These are phyloP conservation scores for Synanthedon myopaeformis DNA, from an alignment of 2,888 invertebrate genomes.

Conservation along the genomic window DNA sequence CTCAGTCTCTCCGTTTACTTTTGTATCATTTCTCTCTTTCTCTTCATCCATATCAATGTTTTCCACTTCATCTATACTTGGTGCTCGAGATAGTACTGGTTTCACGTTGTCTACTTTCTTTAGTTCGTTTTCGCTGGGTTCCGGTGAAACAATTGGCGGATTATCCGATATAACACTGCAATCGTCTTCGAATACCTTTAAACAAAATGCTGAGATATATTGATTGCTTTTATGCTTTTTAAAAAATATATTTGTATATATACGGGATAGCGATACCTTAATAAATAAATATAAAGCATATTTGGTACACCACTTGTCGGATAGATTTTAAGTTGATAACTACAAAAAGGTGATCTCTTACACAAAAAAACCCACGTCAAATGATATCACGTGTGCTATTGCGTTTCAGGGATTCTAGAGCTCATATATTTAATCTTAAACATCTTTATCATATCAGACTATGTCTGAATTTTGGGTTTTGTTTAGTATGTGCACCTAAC, in stretches of 20 bases:
- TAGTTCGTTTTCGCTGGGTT: slow-evolving; percentile 58
- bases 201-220: slow-evolving; percentile 1
- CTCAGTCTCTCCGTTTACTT: slow-evolving; percentile 68
- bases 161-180: slow-evolving; percentile 69
- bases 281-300: neutral
- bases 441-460: too few species aligned
- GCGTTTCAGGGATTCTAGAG: too few species aligned
- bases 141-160: slow-evolving; percentile 61
- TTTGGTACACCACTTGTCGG: neutral
- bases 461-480: too few species aligned
- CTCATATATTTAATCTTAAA: too few species aligned
- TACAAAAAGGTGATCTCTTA: too few species aligned
- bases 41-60: slow-evolving; percentile 56
- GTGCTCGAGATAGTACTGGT: slow-evolving; percentile 52
- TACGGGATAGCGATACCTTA: too few species aligned
- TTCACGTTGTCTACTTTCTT: slow-evolving; percentile 35
- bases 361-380: too few species aligned
- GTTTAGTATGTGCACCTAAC: too few species aligned
- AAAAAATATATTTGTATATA: too few species aligned
- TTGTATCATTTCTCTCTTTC: slow-evolving; percentile 36
- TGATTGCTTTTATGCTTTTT: neutral
- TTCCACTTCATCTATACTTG: slow-evolving; percentile 62
- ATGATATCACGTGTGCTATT: too few species aligned
- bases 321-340: too few species aligned
- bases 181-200: slow-evolving; percentile 70